A percentile compares a stretch with the other conserved stretches of the same genome.
These are phyloP conservation scores for Oscheius myriophilus DNA, from an alignment of 2,888 invertebrate genomes.

Conservation along the genomic window DNA sequence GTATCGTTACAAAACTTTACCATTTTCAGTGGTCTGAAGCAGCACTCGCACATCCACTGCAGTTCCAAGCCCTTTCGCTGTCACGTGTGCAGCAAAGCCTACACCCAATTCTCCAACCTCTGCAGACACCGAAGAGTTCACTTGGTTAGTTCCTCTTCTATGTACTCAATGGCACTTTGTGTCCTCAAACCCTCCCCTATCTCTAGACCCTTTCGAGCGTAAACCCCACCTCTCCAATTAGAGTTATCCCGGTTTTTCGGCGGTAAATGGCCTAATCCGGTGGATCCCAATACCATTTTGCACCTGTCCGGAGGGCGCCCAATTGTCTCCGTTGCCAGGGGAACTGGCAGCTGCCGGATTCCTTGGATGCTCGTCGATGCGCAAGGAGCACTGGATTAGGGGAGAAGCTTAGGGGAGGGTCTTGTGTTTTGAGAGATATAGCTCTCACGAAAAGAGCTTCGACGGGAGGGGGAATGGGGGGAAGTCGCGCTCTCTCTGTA, in stretches of 20 bases:
- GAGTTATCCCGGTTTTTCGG: background rate
- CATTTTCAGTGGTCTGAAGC: conserved; percentile 89
- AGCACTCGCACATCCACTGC: conserved; percentile 95
- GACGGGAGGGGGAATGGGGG: background rate
- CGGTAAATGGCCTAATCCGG: too few relatives aligned
- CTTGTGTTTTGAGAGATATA: too few relatives aligned
- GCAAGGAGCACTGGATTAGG: background rate
- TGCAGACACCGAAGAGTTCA: conserved; percentile 99
- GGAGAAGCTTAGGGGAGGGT: background rate
- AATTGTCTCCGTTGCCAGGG: conserved; percentile 25
- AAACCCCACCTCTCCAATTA: conserved; percentile 1
- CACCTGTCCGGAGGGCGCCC: conserved; percentile 25
- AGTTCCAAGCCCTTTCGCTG: conserved; percentile 90
- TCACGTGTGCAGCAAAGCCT: conserved; percentile 91
- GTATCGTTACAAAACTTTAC: background rate
- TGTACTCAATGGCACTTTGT: background rate
- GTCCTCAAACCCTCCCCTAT: too few relatives aligned
- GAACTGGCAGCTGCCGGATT: conserved; percentile 19
- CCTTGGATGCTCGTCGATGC: conserved; percentile 9
- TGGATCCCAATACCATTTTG: conserved; percentile 4
- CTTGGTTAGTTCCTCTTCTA: conserved; percentile 76
- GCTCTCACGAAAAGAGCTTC: background rate
- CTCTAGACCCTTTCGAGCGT: too few relatives aligned
- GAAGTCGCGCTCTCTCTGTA: too few relatives aligned
- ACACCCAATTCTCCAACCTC: conserved; percentile 98